phyloP scores from a whole-genome alignment of 1,140 invertebrate species.

The Sogatella furcifera region DNA sequence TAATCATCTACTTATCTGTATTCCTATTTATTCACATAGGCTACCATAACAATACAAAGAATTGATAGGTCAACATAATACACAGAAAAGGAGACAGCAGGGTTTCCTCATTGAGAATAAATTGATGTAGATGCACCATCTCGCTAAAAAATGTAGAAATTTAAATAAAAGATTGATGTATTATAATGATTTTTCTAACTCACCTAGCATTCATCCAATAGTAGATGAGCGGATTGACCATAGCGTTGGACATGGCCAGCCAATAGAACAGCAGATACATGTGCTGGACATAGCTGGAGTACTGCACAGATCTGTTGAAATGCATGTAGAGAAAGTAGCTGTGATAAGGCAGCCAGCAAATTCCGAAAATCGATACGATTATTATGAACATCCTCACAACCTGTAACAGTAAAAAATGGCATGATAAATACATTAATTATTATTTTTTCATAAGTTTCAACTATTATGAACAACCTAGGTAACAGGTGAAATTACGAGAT shows the following conservation, averaged over 20 bases:
- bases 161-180: not conserved
- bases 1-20: no score
- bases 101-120: no score
- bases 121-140: no score
- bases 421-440: not conserved
- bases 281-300: conserved; percentile 64
- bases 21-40: no score
- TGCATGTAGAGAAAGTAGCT: conserved; percentile 78
- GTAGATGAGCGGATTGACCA: conserved; percentile 85
- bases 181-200: conserved; percentile 12
- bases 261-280: conserved; percentile 77
- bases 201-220: conserved; percentile 83
- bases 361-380: conserved; percentile 68
- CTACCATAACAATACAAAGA: no score
- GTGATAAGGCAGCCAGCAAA: conserved; percentile 86
- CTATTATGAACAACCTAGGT: no score
- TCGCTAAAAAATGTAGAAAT: no score
- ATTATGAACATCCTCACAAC: conserved; percentile 78
- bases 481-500: no score
- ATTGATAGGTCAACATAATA: no score
- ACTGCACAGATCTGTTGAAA: conserved; percentile 51
- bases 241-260: conserved; percentile 84
- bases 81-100: no score
- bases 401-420: conserved; percentile 38
- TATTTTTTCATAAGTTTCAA: no score